Percentiles rank a stretch among this genome's conserved stretches.
Evolutionary conservation across 1,140 invertebrate species (phyloP).

Genomic region (Leptoteleia sp.): DNA sequence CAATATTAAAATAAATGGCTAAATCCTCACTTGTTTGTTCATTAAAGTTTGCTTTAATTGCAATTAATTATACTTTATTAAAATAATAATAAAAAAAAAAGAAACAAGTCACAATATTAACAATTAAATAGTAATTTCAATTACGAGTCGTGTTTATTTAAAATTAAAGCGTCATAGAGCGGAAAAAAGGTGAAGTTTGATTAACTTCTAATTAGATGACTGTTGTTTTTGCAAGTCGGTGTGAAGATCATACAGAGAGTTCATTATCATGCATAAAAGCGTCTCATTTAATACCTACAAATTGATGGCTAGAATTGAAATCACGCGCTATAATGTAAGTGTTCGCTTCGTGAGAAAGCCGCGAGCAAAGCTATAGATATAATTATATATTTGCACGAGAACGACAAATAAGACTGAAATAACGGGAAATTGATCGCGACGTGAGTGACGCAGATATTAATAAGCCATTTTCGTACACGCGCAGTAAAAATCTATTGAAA

Average conservation of each 20-base stretch:
- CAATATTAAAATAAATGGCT: too few species aligned
- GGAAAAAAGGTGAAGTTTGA: slow-evolving; percentile 31
- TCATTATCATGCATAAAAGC: slow-evolving; percentile 36
- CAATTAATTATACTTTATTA: too few species aligned
- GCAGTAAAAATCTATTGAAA: too few species aligned
- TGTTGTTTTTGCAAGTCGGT: slow-evolving; percentile 31
- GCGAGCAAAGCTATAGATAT: slow-evolving; percentile 18
- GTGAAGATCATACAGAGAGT: slow-evolving; percentile 21
- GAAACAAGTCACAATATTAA: too few species aligned
- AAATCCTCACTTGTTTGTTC: too few species aligned
- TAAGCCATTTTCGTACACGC: slow-evolving; percentile 8
- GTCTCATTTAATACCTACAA: slow-evolving; percentile 27
- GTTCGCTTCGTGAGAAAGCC: slow-evolving; percentile 23
- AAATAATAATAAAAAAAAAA: too few species aligned
- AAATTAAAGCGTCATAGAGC: not conserved
- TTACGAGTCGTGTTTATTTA: slow-evolving; percentile 9
- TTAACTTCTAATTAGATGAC: slow-evolving; percentile 44
- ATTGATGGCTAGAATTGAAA: slow-evolving; percentile 42
- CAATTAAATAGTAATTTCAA: too few species aligned
- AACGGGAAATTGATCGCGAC: slow-evolving; percentile 36
- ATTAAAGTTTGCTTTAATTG: too few species aligned
- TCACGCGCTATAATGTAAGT: slow-evolving; percentile 24
- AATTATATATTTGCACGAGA: slow-evolving; percentile 27
- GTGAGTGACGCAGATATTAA: slow-evolving; percentile 14
- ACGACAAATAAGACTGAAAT: slow-evolving; percentile 47